These are phyloP conservation scores for Molothrus ater DNA, from an alignment of 2,797 vertebrate genomes.

Conservation along the genomic window DNA sequence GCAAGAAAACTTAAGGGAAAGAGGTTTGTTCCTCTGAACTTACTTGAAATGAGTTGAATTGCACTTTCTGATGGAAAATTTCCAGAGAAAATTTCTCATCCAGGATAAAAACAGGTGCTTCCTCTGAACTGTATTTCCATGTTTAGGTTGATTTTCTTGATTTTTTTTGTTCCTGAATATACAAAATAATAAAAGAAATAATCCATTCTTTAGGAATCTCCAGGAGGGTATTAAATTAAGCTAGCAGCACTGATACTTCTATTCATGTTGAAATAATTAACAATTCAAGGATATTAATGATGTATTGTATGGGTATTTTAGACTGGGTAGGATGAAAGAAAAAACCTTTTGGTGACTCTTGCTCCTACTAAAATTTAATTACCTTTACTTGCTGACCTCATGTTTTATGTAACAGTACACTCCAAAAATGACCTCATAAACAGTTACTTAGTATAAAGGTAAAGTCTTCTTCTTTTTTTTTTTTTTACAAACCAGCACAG, in stretches of 20 bases:
- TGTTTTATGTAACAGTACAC: slow-evolving; percentile 80
- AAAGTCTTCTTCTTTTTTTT: slow-evolving; percentile 45
- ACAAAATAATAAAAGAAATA: slow-evolving; percentile 70
- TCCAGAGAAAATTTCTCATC: background rate
- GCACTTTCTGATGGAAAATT: background rate
- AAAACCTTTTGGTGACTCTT: slow-evolving; percentile 79
- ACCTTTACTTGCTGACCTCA: slow-evolving; percentile 77
- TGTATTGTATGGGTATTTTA: slow-evolving; percentile 73
- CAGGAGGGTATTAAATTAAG: slow-evolving; percentile 71
- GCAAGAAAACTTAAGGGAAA: background rate
- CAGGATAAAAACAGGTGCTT: background rate
- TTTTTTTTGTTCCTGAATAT: slow-evolving; percentile 46
- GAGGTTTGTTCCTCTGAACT: background rate
- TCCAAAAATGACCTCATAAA: slow-evolving; percentile 77
- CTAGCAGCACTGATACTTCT: slow-evolving; percentile 67
- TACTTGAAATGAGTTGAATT: background rate
- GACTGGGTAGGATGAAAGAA: slow-evolving; percentile 72
- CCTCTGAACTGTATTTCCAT: background rate
- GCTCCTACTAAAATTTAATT: slow-evolving; percentile 81
- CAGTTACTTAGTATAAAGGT: slow-evolving; percentile 72
- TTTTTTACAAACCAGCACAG: slow-evolving; percentile 51
- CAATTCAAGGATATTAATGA: slow-evolving; percentile 75
- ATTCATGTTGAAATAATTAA: slow-evolving; percentile 80
- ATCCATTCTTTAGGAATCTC: slow-evolving; percentile 70
- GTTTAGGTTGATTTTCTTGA: background rate